Conservation (phyloP, 2,797 vertebrate genomes). For the Setipinna tenuifilis region DNA sequence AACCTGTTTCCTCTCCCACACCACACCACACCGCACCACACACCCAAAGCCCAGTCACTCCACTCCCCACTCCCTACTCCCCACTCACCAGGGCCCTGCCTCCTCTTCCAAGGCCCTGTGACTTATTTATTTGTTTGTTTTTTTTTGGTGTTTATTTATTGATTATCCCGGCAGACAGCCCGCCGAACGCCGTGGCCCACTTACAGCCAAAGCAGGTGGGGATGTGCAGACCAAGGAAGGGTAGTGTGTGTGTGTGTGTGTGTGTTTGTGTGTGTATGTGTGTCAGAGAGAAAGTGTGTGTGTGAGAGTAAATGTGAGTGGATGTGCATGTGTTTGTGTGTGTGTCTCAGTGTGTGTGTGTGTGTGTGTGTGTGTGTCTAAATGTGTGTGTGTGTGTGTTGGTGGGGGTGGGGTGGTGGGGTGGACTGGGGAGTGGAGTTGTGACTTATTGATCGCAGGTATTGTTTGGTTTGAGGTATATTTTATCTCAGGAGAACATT, state of each 20-base stretch:
- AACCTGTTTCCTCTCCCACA: slow-evolving; percentile 36
- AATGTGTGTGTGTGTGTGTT: too few relatives aligned
- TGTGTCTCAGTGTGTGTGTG: background rate
- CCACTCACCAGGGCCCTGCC: background rate
- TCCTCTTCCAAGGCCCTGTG: slow-evolving; percentile 1
- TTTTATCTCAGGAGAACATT: slow-evolving; percentile 12
- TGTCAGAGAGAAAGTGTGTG: background rate
- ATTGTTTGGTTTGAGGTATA: slow-evolving; percentile 16
- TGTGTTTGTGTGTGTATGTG: too few relatives aligned
- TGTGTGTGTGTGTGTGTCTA: slow-evolving; percentile 37
- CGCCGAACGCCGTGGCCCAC: slow-evolving; percentile 45
- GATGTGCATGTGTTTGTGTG: slow-evolving; percentile 27
- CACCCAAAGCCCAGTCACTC: background rate
- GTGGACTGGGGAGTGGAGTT: background rate
- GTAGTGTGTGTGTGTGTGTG: background rate
- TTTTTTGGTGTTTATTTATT: slow-evolving; percentile 4
- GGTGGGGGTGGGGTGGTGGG: too few relatives aligned
- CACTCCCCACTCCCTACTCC: too few relatives aligned
- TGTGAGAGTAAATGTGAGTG: background rate
- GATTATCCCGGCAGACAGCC: slow-evolving; percentile 36
- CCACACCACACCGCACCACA: background rate
- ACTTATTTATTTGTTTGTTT: slow-evolving; percentile 26
- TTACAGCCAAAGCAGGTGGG: slow-evolving; percentile 45
- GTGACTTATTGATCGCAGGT: slow-evolving; percentile 10
- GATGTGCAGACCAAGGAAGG: background rate